Evolutionary conservation across 2,797 vertebrate genomes (phyloP).

Genomic region (Pagetopsis macropterus): DNA sequence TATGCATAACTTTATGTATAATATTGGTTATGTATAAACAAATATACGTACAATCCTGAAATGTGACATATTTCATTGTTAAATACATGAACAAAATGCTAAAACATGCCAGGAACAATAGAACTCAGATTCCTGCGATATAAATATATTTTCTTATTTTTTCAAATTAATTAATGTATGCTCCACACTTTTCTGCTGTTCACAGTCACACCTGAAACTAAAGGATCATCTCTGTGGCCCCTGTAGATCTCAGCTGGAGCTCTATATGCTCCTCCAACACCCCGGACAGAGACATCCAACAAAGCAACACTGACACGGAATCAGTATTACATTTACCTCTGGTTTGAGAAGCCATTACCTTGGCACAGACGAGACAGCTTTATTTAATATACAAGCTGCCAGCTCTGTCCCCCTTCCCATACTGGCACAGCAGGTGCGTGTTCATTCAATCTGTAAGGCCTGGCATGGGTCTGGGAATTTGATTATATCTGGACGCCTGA

Average conservation of each 20-base stretch:
- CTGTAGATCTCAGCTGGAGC: conserved; percentile 57
- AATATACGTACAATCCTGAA: no score
- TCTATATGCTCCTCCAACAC: conserved; percentile 46
- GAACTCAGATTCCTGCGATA: background rate
- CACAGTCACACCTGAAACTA: conserved; percentile 16
- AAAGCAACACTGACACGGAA: conserved; percentile 74
- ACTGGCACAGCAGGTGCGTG: conserved; percentile 77
- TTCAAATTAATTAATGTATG: background rate
- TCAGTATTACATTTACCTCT: conserved; percentile 78
- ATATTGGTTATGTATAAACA: no score
- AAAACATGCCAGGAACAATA: background rate
- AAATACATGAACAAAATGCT: background rate
- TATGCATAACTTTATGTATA: no score
- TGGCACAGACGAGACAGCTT: conserved; percentile 81
- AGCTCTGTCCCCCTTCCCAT: conserved; percentile 71
- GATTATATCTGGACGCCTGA: conserved; percentile 71
- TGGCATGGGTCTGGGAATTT: conserved; percentile 71
- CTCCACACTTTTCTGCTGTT: background rate
- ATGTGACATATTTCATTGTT: no score
- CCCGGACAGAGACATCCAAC: conserved; percentile 60
- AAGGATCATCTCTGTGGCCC: conserved; percentile 19
- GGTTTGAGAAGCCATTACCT: conserved; percentile 81
- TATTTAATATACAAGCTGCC: conserved; percentile 83
- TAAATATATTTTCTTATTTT: background rate
- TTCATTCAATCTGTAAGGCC: conserved; percentile 75